These are phyloP conservation scores for Huso huso DNA, from an alignment of 2,797 vertebrate species.

Conservation along the genomic window DNA sequence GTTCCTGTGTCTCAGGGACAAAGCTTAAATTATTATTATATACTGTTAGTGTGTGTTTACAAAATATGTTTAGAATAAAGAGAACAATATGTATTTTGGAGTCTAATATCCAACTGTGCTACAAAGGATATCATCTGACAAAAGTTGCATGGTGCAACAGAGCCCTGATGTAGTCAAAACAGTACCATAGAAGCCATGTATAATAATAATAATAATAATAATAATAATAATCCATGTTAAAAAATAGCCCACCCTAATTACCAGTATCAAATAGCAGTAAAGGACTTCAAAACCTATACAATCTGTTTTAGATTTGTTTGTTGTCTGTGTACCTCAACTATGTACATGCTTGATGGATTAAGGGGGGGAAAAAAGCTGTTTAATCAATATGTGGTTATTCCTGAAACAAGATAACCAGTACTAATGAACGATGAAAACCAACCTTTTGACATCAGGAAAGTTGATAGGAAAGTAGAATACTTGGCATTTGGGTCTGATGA, in stretches of 20 bases:
- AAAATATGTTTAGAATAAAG: slow-evolving; percentile 24
- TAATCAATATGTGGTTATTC: slow-evolving; percentile 35
- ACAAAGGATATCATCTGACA: too few species aligned
- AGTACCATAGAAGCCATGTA: too few species aligned
- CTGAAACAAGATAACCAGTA: slow-evolving; percentile 29
- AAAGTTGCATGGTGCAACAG: too few species aligned
- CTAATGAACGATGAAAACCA: slow-evolving; percentile 40
- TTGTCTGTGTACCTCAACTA: slow-evolving; percentile 30
- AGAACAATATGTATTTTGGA: slow-evolving; percentile 2
- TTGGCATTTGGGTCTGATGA: slow-evolving; percentile 80
- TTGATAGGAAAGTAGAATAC: slow-evolving; percentile 83
- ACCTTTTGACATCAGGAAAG: slow-evolving; percentile 81
- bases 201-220: too few species aligned
- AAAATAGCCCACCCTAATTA: neutral
- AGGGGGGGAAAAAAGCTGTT: slow-evolving; percentile 28
- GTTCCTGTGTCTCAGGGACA: slow-evolving; percentile 15
- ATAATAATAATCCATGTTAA: too few species aligned
- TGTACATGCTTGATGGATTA: slow-evolving; percentile 24
- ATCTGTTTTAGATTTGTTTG: slow-evolving; percentile 23
- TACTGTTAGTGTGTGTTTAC: slow-evolving; percentile 18
- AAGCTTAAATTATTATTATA: slow-evolving; percentile 26
- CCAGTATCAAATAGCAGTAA: slow-evolving; percentile 9
- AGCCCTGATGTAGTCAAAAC: too few species aligned
- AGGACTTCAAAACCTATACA: slow-evolving; percentile 37
- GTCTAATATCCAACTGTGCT: too few species aligned